Base-by-base conservation (phyloP, 2,113 vertebrate genomes). In the Riparia riparia region DNA sequence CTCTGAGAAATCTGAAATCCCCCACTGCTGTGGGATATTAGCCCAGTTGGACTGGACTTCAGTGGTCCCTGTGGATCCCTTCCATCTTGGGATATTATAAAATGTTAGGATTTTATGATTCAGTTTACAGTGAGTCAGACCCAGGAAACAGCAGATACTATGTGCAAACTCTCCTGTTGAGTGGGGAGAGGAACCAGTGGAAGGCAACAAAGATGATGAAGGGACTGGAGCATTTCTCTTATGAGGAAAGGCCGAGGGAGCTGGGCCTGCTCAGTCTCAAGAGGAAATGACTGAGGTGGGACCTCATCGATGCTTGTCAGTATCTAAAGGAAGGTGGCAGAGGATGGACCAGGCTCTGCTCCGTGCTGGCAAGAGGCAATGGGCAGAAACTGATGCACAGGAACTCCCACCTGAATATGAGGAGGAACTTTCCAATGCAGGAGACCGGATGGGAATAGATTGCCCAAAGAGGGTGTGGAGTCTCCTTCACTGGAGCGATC, bases 251-350 rank as follows among this genome's bases (percentile, higher is more conserved):
- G 18, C 39, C 60, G 51, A 24, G 60, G 1, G 22, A 73, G 51
- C 39, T 73, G 45, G 18, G 10, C 8, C 44, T 81, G 60, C 8
- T 16, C 77, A 32, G 68, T 3, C 60, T 81, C 0, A 1, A 39
- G 58, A 58, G 19, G 32, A 44, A 18, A 16, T 1, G 6, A 1
- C 68, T 81, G 68, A 66, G 53, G 51, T 28, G 12, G 18, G 2
- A 39, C 5, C 18, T 58, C 39, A n/a, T 4, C 7, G 2, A 0
- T 47, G 26, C 11, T 4, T 54, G 1, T 29, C 45, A 32, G 7
- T 5, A 0, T 15, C 31, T 57, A 44, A 21, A 51, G 44, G 26
- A 32, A 51, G 10, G 9, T 66, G 37, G 25, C 51, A 66, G 51
- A 32, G 18, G 31, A 28, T 44, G 51, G 44, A 19, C 1, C 37